Evolutionary conservation across 2,113 vertebrate genomes (phyloP).

Genomic region (Reinhardtius hippoglossoides): DNA sequence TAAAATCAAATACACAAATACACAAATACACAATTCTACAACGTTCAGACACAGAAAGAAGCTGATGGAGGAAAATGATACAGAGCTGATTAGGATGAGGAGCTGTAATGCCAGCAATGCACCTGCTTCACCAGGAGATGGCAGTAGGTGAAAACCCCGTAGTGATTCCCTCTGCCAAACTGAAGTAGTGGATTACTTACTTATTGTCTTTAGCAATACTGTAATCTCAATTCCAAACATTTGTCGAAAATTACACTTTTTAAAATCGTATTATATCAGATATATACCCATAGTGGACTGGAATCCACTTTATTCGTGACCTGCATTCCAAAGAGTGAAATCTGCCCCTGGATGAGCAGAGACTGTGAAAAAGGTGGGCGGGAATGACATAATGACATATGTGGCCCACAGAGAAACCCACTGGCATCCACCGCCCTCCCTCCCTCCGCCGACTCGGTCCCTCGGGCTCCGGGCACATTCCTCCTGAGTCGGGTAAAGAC

Average conservation of each 20-base stretch:
- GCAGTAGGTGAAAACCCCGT: constrained; percentile 35
- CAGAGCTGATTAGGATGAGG: too few relatives aligned
- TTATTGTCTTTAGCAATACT: too few relatives aligned
- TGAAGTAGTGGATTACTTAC: too few relatives aligned
- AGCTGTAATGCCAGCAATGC: not conserved
- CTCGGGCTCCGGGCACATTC: constrained; percentile 45
- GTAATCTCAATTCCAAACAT: too few relatives aligned
- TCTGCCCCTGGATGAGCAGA: not conserved
- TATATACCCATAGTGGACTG: too few relatives aligned
- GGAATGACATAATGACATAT: not conserved
- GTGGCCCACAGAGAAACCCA: not conserved
- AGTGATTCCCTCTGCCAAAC: not conserved
- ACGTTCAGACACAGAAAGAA: not conserved
- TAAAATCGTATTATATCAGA: too few relatives aligned
- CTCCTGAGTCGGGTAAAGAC: constrained; percentile 52
- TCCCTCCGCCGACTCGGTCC: not conserved
- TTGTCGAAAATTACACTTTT: too few relatives aligned
- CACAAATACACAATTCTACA: too few relatives aligned
- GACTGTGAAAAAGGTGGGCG: not conserved
- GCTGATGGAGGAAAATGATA: not conserved
- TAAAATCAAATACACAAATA: too few relatives aligned
- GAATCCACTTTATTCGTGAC: not conserved
- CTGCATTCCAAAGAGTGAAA: too few relatives aligned
- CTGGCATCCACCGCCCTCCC: not conserved
- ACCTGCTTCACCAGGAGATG: constrained; percentile 48